Evolutionary conservation across 2,888 invertebrate genomes (phyloP), one percentile per base, ranked within the genome.

Genomic region (Dicyrtomina minuta): DNA sequence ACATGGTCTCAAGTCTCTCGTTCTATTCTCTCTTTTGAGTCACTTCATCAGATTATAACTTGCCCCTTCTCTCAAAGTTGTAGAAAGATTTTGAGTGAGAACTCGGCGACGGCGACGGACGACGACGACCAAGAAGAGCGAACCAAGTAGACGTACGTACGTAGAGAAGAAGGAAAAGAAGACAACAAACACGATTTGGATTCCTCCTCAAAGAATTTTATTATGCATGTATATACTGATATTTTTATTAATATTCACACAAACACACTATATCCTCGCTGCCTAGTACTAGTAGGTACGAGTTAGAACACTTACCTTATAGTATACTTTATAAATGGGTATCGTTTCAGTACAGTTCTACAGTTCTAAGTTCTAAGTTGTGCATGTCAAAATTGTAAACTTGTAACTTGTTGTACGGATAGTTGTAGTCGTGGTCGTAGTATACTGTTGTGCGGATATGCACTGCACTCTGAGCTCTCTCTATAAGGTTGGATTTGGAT

Each of bases 41-140:
- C 58, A 58, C 58, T 41, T 20, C 12, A 41, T 39, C 33, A 58
- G 58, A 33, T 26, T 33, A 56, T 12, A 46, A 46, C 46, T 46
- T 46, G 5, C 4, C 46, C 46, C 5, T 20, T 20, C 46, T 13
- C 43, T 56, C 56, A 56, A 58, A 39, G 58, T 26, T 33, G 39
- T 39, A 17, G 5, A 39, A n/a, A 39, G 33, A 6, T 46, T 46
- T 46, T 46, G 5, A 20, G 3, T 6, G 46, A 12, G 20, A 46
- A 46, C 13, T 43, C 13, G 10, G 43, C 43, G 43, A 43, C 13
- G 43, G 13, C 43, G 10, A 12, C 43, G 13, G 13, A 43, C 10
- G 13, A 46, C 5, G 10, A 46, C n/a, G 10, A 46, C n/a, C n/a
- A 46, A 46, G 20, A 46, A 12, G 20, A 17, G n/a, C 46, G 13